Percentiles rank a stretch among this genome's conserved stretches.
Evolutionary conservation across 2,888 invertebrate species (phyloP).

Genomic region (Leptinotarsa peninsularis): DNA sequence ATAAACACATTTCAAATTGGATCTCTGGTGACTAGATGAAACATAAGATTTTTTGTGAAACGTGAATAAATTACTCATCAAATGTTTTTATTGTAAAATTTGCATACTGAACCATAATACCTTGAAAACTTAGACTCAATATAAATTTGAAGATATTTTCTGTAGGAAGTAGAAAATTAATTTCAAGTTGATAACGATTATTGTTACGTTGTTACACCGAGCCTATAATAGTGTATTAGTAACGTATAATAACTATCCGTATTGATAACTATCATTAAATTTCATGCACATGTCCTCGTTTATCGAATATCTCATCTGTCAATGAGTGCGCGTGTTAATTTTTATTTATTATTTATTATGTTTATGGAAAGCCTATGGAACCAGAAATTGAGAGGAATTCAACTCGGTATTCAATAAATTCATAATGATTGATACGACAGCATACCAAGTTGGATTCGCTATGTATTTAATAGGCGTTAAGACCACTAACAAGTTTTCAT

Average conservation of each 20-base stretch:
- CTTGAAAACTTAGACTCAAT: too few relatives aligned
- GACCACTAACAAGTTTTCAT: slow-evolving; percentile 23
- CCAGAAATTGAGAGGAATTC: slow-evolving; percentile 9
- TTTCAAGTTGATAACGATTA: background rate
- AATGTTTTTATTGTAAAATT: too few relatives aligned
- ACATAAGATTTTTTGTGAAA: too few relatives aligned
- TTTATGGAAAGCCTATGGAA: slow-evolving; percentile 17
- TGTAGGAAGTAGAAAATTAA: too few relatives aligned
- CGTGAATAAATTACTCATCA: too few relatives aligned
- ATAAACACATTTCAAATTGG: too few relatives aligned
- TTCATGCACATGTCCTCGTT: slow-evolving; percentile 7
- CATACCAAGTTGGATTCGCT: slow-evolving; percentile 11
- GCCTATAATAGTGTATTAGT: too few relatives aligned
- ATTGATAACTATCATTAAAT: background rate
- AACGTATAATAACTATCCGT: background rate
- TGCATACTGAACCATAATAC: too few relatives aligned
- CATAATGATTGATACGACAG: slow-evolving; percentile 8
- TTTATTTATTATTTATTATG: background rate
- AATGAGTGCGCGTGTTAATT: background rate
- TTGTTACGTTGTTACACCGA: background rate
- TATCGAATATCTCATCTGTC: background rate
- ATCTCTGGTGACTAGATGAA: too few relatives aligned
- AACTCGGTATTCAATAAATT: slow-evolving; percentile 19
- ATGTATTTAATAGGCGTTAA: slow-evolving; percentile 19
- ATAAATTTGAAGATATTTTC: too few relatives aligned